Evolutionary conservation across 1,140 invertebrate species (phyloP), one percentile per base, ranked within the genome.

Genomic region (Drosophila rufa): DNA sequence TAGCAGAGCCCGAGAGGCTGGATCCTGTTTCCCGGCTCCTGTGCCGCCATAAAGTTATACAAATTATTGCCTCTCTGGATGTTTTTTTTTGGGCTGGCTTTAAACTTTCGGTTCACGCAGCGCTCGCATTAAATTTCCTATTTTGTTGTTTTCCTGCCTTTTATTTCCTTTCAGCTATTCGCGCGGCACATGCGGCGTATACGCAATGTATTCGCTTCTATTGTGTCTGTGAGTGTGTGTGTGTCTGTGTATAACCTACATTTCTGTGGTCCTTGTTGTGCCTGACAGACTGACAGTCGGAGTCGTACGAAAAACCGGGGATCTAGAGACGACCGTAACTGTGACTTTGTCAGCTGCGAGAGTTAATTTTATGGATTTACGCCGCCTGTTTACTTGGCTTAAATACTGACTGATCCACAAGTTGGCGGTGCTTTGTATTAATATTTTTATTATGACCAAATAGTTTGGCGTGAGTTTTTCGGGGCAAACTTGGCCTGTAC

Each of bases 341-440:
- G 69, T 67, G 73, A 46, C 73, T 57, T 58, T 55, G 53, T 55
- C 67, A 64, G 60, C 74, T 42, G 70, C 60, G 46, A 56, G 46
- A 56, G 67, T 67, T 67, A 62, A 77, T 82, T 83, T 83, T 67
- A 80, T 74, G 76, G 59, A 64, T 73, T 81, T 84, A 71, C 53
- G 67, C n/a, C 30, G 46, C 33, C 81, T 81, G 80, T 81, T 81
- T 79, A 65, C 68, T 69, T 51, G 46, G 53, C 62, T 80, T 87
- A 78, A 87, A 78, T 80, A 67, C 82, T 71, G 58, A 65, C 69
- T 51, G 59, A 78, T 79, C 73, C 76, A 80, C 74, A 76, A 83
- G 67, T 75, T 67, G 64, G 73, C 43, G 68, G 53, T 27, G 48
- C 60, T 74, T 66, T 80, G 73, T 80, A 80, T 83, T 83, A 78